These are phyloP conservation scores for Harpagoxenus sublaevis DNA, from an alignment of 2,888 invertebrate species.

Conservation along the genomic window DNA sequence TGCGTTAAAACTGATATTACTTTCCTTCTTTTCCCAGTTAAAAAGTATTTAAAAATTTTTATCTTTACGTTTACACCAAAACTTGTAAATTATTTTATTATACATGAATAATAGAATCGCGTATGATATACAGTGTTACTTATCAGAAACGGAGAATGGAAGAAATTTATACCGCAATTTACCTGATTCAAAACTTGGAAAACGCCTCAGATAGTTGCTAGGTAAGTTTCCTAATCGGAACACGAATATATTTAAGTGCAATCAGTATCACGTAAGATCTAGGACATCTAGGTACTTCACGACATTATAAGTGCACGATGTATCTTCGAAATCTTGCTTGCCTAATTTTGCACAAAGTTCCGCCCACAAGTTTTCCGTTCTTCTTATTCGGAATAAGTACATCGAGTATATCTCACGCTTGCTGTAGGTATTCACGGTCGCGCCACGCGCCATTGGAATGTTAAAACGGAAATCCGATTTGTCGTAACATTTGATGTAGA, in stretches of 20 bases:
- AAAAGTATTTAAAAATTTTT: slow-evolving; percentile 1
- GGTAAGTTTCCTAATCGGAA: slow-evolving; percentile 23
- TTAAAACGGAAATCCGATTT: slow-evolving; percentile 12
- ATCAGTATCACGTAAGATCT: slow-evolving; percentile 38
- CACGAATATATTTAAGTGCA: slow-evolving; percentile 17
- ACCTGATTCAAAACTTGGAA: neutral
- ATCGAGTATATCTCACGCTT: neutral
- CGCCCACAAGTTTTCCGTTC: neutral
- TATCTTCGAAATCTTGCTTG: neutral
- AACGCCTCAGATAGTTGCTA: slow-evolving; percentile 10
- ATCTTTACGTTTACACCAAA: neutral
- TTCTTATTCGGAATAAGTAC: neutral
- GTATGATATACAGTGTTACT: slow-evolving; percentile 1
- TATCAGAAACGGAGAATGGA: slow-evolving; percentile 7
- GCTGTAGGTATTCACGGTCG: neutral
- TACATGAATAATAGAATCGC: slow-evolving; percentile 9
- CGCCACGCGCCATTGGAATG: neutral
- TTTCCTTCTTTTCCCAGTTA: neutral
- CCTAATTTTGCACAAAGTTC: slow-evolving; percentile 13
- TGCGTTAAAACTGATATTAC: neutral
- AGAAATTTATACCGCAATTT: slow-evolving; percentile 34
- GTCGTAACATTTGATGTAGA: neutral
- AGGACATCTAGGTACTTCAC: neutral
- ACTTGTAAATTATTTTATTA: slow-evolving; percentile 16
- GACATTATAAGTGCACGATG: slow-evolving; percentile 6